Evolutionary conservation across 2,888 invertebrate genomes (phyloP), one percentile per base, ranked within the genome.

Genomic region (Caenorhabditis parvicauda): DNA sequence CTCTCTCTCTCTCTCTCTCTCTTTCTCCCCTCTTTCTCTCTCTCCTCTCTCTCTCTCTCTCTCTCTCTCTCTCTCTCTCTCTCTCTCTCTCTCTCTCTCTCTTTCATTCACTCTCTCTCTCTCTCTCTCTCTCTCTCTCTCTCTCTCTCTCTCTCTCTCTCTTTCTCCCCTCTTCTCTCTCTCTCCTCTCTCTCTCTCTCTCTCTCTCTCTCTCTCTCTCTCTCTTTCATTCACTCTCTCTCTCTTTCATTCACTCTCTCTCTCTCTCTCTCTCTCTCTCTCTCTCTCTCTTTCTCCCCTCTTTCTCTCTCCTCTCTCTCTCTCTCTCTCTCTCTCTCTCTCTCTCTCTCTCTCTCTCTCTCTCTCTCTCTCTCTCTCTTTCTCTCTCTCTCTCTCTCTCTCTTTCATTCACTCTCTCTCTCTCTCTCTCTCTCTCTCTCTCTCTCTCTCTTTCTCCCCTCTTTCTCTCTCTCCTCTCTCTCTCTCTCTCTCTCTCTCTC

Each of bases 11-110:
- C 54, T 44, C 1, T 21, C 24, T 4, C 48, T 32, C 27, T 27
- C 24, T 48, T 38, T 4, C 24, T 38, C 21, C 24, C 37, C 25
- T 24, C 46, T 47, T 48, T n/a, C 39, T 45, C 22, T 28, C n/a
- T 39, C 39, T 45, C 24, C 25, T 17, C 27, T 25, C 14, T 29
- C 38, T 24, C 32, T 46, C 19, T 6, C 46, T 9, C 14, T 24
- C 17, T 29, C 27, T 42, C 24, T 9, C 35, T 19, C 24, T 12
- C 42, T 38, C 42, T 35, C 24, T 4, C 28, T 19, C 46, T 6
- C 6, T 29, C 19, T 25, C n/a, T 32, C n/a, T 19, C 24, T 12
- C 35, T 54, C 28, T 3, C 25, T n/a, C 27, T 44, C 29, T 14
- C 12, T 9, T 29, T 5, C 14, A 5, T 43, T 17, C 25, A 27